Evolutionary conservation across 2,888 invertebrate species (phyloP).

Genomic region (Morpho helenor): DNA sequence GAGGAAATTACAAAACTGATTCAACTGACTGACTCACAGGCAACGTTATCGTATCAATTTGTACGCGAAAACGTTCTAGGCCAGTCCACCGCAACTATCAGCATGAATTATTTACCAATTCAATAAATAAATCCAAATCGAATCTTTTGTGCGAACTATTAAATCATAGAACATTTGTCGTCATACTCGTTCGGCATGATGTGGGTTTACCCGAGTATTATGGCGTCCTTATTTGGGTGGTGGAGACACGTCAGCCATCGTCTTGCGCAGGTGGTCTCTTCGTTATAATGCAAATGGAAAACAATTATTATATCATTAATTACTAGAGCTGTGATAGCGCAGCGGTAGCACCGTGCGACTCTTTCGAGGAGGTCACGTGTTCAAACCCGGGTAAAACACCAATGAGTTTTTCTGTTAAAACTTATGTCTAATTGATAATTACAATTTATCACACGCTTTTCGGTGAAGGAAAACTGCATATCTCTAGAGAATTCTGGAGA

Average conservation of each 20-base stretch:
- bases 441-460: too few relatives aligned
- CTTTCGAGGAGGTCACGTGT: too few relatives aligned
- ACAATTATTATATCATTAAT: too few relatives aligned
- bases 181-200: constrained; percentile 8
- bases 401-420: too few relatives aligned
- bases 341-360: too few relatives aligned
- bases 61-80: constrained; percentile 8
- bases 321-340: too few relatives aligned
- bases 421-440: too few relatives aligned
- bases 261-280: neutral
- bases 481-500: too few relatives aligned
- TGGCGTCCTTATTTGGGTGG: constrained; percentile 6
- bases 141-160: constrained; percentile 11
- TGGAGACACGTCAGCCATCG: constrained; percentile 6
- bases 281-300: neutral
- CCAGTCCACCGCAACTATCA: constrained; percentile 12
- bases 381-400: too few relatives aligned
- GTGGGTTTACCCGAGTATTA: constrained; percentile 13
- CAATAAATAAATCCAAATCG: neutral
- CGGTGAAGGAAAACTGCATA: too few relatives aligned
- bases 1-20: constrained; percentile 14
- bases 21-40: constrained; percentile 10
- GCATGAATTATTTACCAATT: constrained; percentile 19
- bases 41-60: constrained; percentile 10
- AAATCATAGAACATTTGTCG: constrained; percentile 11